phyloP scores from a whole-genome alignment of 2,113 vertebrate species.

The Coptodon bakossiorum region DNA sequence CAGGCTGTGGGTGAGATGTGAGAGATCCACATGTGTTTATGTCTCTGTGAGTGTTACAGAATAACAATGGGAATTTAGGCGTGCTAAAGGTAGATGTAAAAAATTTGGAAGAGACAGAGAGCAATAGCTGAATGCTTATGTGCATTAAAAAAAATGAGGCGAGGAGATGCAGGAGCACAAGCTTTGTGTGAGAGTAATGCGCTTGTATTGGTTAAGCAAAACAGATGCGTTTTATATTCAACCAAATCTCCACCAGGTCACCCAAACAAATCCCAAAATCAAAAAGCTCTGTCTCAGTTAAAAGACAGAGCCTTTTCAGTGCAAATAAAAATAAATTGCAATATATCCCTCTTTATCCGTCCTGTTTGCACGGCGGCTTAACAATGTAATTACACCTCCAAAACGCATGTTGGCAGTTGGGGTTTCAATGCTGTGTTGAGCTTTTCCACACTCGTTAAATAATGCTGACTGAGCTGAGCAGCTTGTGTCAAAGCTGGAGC shows the following conservation, averaged over 20 bases:
- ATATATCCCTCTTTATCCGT: background rate
- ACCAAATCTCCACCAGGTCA: background rate
- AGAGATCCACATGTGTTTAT: slow-evolving; percentile 19
- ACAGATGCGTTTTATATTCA: background rate
- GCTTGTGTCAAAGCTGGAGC: background rate
- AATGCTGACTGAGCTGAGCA: background rate
- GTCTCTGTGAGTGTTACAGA: background rate
- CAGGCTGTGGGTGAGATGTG: slow-evolving; percentile 10
- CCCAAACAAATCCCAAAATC: background rate
- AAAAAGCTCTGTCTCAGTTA: background rate
- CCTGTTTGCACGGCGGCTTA: background rate
- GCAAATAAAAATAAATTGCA: background rate
- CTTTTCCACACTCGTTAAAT: background rate
- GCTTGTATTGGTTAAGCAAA: background rate
- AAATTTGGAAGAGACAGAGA: background rate
- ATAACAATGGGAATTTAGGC: slow-evolving; percentile 24
- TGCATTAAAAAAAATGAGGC: background rate
- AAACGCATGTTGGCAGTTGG: background rate
- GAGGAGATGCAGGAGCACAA: background rate
- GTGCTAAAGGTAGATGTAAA: slow-evolving; percentile 8
- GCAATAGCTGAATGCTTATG: background rate
- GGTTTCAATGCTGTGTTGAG: background rate
- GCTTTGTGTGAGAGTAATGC: background rate
- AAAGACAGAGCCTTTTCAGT: background rate
- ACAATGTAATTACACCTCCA: background rate